phyloP scores from a whole-genome alignment of 2,888 invertebrate genomes.

The Lepas anatifera region DNA sequence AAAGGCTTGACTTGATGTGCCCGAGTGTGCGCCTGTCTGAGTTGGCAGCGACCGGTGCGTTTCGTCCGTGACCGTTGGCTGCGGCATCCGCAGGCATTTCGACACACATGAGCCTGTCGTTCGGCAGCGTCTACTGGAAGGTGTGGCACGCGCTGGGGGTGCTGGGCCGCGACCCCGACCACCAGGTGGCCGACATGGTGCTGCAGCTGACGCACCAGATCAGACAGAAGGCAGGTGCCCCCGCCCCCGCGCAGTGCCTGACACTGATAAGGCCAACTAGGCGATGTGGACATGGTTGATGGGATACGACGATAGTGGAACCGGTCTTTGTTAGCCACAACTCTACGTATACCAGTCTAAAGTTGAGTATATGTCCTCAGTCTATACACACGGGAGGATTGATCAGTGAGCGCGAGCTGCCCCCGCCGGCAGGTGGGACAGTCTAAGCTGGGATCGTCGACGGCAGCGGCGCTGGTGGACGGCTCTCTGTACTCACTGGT shows the following conservation, averaged over 20 bases:
- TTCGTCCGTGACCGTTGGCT: no score
- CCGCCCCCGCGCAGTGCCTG: background rate
- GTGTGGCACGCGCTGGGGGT: constrained; percentile 71
- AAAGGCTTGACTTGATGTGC: no score
- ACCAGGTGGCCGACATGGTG: constrained; percentile 65
- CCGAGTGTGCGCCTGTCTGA: no score
- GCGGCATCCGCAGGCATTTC: constrained; percentile 17
- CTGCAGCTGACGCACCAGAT: constrained; percentile 64
- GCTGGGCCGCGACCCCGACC: constrained; percentile 76
- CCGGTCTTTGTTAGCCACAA: background rate
- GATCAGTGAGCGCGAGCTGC: no score
- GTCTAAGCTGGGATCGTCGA: no score
- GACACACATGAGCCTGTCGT: constrained; percentile 38
- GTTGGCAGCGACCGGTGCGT: no score
- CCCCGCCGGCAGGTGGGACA: no score
- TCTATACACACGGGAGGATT: background rate
- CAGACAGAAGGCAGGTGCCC: constrained; percentile 48
- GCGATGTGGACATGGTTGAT: no score
- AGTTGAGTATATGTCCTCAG: background rate
- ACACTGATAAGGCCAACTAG: no score
- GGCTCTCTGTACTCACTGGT: no score
- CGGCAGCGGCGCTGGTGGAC: no score
- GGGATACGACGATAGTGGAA: no score
- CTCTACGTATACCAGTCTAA: background rate
- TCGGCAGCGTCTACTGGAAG: constrained; percentile 72